Percentiles rank a stretch among this genome's conserved stretches.
phyloP scores from a whole-genome alignment of 2,113 vertebrate genomes.

The Microcebus tavaratra region DNA sequence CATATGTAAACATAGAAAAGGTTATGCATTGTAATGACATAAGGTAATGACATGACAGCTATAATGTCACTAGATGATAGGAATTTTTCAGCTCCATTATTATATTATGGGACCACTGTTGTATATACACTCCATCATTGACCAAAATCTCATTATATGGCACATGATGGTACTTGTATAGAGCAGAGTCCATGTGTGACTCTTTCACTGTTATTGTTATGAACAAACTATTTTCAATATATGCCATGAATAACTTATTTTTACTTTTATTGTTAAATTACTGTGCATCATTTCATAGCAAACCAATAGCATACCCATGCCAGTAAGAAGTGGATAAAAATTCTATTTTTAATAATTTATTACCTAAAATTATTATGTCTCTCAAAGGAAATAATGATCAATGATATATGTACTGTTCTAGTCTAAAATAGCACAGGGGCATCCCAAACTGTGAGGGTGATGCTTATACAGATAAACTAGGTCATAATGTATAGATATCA shows the following conservation, averaged over 20 bases:
- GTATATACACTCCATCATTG: background rate
- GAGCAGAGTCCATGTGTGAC: conserved; percentile 45
- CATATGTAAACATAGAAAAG: background rate
- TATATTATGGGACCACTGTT: background rate
- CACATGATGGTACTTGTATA: background rate
- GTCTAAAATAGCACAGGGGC: conserved; percentile 48
- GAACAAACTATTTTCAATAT: conserved; percentile 55
- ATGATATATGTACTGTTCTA: conserved; percentile 56
- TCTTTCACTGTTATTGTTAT: conserved; percentile 66
- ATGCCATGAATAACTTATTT: conserved; percentile 55
- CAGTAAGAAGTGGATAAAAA: background rate
- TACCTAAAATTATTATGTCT: conserved; percentile 71
- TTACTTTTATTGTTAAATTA: conserved; percentile 69
- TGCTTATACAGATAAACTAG: conserved; percentile 12
- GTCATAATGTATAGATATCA: conserved; percentile 35
- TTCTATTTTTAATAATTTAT: conserved; percentile 76
- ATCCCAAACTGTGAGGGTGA: background rate
- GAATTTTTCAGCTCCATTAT: background rate
- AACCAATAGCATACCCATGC: conserved; percentile 53
- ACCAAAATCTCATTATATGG: background rate
- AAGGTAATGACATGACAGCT: background rate
- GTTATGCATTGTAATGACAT: background rate
- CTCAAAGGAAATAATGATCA: conserved; percentile 62
- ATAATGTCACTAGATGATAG: background rate
- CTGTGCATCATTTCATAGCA: conserved; percentile 60